phyloP scores from a whole-genome alignment of 2,888 invertebrate species.

The Axea sp. region DNA sequence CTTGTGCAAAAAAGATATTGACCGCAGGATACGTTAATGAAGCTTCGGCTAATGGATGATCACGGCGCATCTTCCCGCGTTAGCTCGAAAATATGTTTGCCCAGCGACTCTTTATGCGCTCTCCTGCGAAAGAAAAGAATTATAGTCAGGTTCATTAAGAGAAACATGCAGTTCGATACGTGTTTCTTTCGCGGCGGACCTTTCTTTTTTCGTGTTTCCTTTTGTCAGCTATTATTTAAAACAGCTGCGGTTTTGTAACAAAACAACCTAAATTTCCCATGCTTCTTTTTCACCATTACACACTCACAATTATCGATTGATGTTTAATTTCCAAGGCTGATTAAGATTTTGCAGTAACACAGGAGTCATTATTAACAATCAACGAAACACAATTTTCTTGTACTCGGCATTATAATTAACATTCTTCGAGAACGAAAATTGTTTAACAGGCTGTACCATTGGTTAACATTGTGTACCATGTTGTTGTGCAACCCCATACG shows the following conservation, averaged over 20 bases:
- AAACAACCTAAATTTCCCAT: too few species aligned
- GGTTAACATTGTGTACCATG: too few species aligned
- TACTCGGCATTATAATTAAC: conserved; percentile 36
- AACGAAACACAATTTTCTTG: not conserved
- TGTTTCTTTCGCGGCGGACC: conserved; percentile 42
- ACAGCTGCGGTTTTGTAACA: conserved; percentile 19
- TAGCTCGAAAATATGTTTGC: conserved; percentile 54
- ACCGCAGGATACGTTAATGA: conserved; percentile 58
- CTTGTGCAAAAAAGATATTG: conserved; percentile 49
- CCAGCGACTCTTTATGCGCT: conserved; percentile 54
- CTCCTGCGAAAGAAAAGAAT: conserved; percentile 54
- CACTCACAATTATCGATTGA: too few species aligned
- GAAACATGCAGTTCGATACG: conserved; percentile 53
- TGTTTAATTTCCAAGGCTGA: not conserved
- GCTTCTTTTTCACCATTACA: too few species aligned
- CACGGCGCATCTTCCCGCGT: conserved; percentile 60
- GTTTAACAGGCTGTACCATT: too few species aligned
- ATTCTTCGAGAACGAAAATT: conserved; percentile 17
- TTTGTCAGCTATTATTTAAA: conserved; percentile 19
- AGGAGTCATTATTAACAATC: conserved; percentile 3
- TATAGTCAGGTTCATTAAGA: conserved; percentile 58
- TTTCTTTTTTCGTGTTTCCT: conserved; percentile 13
- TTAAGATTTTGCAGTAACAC: conserved; percentile 15
- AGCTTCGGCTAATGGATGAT: conserved; percentile 59
- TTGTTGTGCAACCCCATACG: too few species aligned